Evolutionary conservation across 2,797 vertebrate species (phyloP), one percentile per base, ranked within the genome.

Genomic region (Siniperca undulata): DNA sequence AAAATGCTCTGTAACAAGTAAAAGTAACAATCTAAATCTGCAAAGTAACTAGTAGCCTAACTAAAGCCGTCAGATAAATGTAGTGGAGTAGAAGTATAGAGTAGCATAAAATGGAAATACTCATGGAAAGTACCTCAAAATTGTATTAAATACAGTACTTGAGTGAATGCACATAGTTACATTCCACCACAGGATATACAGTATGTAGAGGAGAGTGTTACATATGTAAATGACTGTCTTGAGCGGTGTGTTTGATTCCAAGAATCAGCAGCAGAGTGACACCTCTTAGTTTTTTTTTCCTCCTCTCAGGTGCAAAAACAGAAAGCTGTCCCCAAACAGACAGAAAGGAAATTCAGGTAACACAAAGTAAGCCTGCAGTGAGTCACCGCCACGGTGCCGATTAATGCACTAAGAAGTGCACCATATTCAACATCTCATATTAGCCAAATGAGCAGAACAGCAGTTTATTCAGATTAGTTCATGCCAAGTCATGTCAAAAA

Each of bases 211-310:
- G 6, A 30, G 30, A 34, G 36, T 42, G 36, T 24, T 27, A 4
- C 1, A 20, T 12, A 6, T 19, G 46, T 10, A 11, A 5, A 5
- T 55, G 3, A 19, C 5, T 19, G 16, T 5, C 56, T 6, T 16
- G 2, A 9, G 2, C 50, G 10, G 11, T 5, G 3, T 61, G 10
- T 34, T 70, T 77, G 55, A 58, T 76, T 30, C 20, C 16, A 3
- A 9, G 30, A 74, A 77, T 62, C n/a, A 4, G 11, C 40, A 64
- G 40, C 81, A 86, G 83, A 88, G 86, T 86, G 81, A 68, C 1
- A 36, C 58, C 79, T 89, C 83, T 16, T 38, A 2, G 2, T 2
- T 52, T 50, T 50, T 14, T 16, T 72, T 42, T 5, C 0, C 73
- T 50, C 56, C 22, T 74, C 85, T 85, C 58, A 81, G 86, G 75